phyloP scores from a whole-genome alignment of 2,113 vertebrate species.

The Psittacus erithacus region DNA sequence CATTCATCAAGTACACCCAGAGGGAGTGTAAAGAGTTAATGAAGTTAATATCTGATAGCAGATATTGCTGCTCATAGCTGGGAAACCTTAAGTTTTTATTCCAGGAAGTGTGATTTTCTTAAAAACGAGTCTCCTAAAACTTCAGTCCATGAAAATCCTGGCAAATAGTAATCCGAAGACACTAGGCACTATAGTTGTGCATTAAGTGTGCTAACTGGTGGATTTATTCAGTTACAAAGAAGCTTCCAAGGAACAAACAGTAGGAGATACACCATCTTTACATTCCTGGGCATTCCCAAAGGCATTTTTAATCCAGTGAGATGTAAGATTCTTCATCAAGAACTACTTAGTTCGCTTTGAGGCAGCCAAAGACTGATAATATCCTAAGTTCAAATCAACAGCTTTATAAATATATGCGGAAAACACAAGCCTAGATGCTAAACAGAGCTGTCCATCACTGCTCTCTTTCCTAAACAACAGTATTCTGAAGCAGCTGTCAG shows the following conservation, averaged over 20 bases:
- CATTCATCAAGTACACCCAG: background rate
- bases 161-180: background rate
- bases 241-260: background rate
- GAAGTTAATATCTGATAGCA: background rate
- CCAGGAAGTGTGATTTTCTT: background rate
- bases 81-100: background rate
- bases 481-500: background rate
- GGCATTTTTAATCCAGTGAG: background rate
- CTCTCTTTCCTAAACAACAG: background rate
- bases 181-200: background rate
- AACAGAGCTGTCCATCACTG: background rate
- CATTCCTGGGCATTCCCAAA: background rate
- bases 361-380: background rate
- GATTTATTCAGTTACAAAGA: background rate
- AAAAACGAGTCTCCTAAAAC: background rate
- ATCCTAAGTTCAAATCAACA: background rate
- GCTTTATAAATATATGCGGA: background rate
- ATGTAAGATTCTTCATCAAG: background rate
- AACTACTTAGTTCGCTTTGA: background rate
- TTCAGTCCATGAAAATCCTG: background rate
- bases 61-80: background rate
- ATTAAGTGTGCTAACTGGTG: background rate
- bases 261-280: background rate
- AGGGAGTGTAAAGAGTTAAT: background rate
- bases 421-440: background rate